Conservation (phyloP, 2,888 invertebrate species). For the Volucella inanis region DNA sequence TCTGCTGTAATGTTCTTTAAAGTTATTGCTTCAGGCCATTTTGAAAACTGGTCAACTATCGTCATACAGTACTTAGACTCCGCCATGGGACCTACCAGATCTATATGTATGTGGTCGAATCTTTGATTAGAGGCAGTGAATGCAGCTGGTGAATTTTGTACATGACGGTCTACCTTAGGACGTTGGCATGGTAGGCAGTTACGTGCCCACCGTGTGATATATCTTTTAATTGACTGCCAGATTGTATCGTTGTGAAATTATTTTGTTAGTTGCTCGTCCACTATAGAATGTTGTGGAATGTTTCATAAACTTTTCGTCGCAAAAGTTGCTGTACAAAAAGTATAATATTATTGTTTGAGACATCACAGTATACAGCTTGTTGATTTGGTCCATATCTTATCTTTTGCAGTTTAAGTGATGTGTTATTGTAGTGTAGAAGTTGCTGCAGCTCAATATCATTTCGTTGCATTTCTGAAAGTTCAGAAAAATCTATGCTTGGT, state of each 20-base stretch:
- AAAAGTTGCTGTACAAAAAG: constrained; percentile 9
- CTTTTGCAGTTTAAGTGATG: constrained; percentile 24
- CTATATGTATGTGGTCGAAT: constrained; percentile 3
- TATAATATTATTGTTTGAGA: constrained; percentile 14
- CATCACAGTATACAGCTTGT: constrained; percentile 18
- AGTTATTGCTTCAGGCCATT: neutral
- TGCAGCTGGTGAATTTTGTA: constrained; percentile 11
- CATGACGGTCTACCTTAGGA: constrained; percentile 37
- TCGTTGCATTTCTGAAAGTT: constrained; percentile 10
- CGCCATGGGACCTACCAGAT: neutral
- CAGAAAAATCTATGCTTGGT: constrained; percentile 10
- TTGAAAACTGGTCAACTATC: neutral
- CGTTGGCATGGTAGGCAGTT: constrained; percentile 45
- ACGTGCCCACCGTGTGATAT: constrained; percentile 26
- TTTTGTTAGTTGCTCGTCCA: constrained; percentile 7
- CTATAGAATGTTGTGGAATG: constrained; percentile 6
- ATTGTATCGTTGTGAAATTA: constrained; percentile 29
- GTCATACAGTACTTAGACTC: neutral
- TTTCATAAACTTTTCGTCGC: constrained; percentile 8
- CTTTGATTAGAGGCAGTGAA: constrained; percentile 19
- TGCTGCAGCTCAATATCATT: constrained; percentile 13
- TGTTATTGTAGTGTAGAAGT: constrained; percentile 1
- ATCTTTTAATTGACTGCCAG: constrained; percentile 53
- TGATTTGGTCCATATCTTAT: neutral
- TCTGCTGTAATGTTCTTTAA: neutral